These are phyloP conservation scores for Crematogaster levior DNA, from an alignment of 2,888 invertebrate genomes.

Conservation along the genomic window DNA sequence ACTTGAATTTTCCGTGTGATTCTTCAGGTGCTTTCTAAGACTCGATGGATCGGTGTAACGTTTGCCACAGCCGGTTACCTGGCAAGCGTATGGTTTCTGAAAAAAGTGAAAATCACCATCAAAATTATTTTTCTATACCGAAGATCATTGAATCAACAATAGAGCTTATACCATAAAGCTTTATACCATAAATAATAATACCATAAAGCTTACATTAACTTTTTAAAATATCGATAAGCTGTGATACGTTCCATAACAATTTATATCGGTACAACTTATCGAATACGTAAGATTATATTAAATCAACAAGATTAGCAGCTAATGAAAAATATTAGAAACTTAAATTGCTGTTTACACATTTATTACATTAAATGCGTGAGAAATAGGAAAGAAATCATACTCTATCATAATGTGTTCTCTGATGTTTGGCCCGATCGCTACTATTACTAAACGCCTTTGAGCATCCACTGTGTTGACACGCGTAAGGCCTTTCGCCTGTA, in stretches of 20 bases:
- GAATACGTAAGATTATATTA: background rate
- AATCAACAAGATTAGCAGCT: background rate
- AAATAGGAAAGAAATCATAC: constrained; percentile 86
- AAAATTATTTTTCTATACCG: background rate
- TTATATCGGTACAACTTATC: background rate
- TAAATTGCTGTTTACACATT: background rate
- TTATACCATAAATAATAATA: background rate
- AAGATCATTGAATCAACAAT: background rate
- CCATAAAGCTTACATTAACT: background rate
- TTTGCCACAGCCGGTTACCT: constrained; percentile 94
- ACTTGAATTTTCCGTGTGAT: constrained; percentile 86
- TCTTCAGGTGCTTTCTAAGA: constrained; percentile 96
- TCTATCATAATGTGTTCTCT: constrained; percentile 98
- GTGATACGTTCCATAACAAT: background rate
- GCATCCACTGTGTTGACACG: constrained; percentile 97
- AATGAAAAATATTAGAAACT: background rate
- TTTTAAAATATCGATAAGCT: background rate
- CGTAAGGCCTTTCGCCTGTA: constrained; percentile 98
- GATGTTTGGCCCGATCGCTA: constrained; percentile 99
- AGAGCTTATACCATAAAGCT: background rate
- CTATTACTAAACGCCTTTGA: constrained; percentile 99
- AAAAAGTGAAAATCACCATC: background rate
- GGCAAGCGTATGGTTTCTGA: constrained; percentile 97
- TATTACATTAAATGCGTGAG: background rate
- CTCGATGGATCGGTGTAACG: constrained; percentile 98